Conservation (phyloP, 2,888 invertebrate species). For the Apodemia mormo region DNA sequence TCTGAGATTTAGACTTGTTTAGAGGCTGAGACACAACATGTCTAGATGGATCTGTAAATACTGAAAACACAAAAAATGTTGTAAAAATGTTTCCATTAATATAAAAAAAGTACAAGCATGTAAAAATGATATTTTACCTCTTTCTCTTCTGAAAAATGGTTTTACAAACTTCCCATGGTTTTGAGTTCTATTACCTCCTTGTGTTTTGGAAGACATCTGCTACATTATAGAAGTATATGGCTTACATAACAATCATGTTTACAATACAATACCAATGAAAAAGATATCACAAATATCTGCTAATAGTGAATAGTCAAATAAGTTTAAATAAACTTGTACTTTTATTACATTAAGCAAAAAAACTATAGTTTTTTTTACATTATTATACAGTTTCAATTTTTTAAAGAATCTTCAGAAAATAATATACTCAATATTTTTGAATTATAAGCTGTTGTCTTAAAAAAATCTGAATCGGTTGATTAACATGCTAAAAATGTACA, state of each 20-base stretch:
- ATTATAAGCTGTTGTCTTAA: too few species aligned
- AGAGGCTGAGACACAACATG: conserved; percentile 69
- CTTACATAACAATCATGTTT: background rate
- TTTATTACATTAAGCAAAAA: too few species aligned
- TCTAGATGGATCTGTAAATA: conserved; percentile 67
- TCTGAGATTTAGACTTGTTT: conserved; percentile 38
- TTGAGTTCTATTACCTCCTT: conserved; percentile 45
- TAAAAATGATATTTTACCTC: conserved; percentile 48
- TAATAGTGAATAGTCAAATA: background rate
- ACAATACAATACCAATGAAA: background rate
- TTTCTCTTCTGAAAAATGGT: conserved; percentile 48
- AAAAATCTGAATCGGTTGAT: too few species aligned
- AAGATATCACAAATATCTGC: background rate
- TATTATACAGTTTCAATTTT: too few species aligned
- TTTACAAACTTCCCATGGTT: conserved; percentile 48
- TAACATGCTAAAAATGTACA: too few species aligned
- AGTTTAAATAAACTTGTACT: too few species aligned
- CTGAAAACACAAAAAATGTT: conserved; percentile 40
- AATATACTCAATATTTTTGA: too few species aligned
- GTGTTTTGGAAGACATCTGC: conserved; percentile 43
- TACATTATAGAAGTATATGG: background rate
- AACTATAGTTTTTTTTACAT: too few species aligned
- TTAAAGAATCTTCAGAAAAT: too few species aligned
- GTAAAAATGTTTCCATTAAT: background rate
- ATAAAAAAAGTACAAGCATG: background rate